Percentiles rank a stretch among this genome's conserved stretches.
Evolutionary conservation across 2,888 invertebrate species (phyloP).

Genomic region (Trichogramma dendrolimi): DNA sequence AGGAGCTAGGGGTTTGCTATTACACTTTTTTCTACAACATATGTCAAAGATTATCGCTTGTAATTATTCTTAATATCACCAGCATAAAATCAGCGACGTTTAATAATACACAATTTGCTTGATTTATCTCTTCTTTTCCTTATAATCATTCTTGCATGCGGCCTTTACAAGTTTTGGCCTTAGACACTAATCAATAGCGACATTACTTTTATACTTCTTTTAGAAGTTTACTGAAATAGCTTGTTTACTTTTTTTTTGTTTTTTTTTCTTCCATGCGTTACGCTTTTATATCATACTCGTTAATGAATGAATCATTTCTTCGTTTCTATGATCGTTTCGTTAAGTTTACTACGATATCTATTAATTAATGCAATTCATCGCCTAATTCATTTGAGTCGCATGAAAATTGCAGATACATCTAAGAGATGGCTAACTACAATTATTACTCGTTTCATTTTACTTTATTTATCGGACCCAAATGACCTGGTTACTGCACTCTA

Average conservation of each 20-base stretch:
- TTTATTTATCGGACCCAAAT: background rate
- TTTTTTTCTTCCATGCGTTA: slow-evolving; percentile 29
- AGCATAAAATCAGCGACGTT: slow-evolving; percentile 23
- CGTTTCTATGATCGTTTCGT: slow-evolving; percentile 14
- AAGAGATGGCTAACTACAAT: slow-evolving; percentile 15
- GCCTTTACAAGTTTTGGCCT: slow-evolving; percentile 31
- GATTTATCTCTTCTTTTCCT: slow-evolving; percentile 12
- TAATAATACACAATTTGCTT: slow-evolving; percentile 25
- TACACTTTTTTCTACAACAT: slow-evolving; percentile 22
- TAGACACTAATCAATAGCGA: slow-evolving; percentile 46
- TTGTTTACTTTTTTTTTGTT: slow-evolving; percentile 21
- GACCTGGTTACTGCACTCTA: too few species aligned
- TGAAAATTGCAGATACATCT: slow-evolving; percentile 22
- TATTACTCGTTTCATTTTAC: slow-evolving; percentile 7
- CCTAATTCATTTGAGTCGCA: too few species aligned
- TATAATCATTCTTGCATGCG: slow-evolving; percentile 19
- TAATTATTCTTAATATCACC: slow-evolving; percentile 26
- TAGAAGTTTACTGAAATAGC: slow-evolving; percentile 18
- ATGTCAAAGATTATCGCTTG: slow-evolving; percentile 27
- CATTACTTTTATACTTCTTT: slow-evolving; percentile 29
- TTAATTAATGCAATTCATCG: background rate
- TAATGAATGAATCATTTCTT: slow-evolving; percentile 21
- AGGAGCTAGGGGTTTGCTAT: slow-evolving; percentile 16
- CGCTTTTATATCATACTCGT: slow-evolving; percentile 8
- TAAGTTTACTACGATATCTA: slow-evolving; percentile 10